Conservation (phyloP, 2,113 vertebrate genomes). For the Hippolais icterina region DNA sequence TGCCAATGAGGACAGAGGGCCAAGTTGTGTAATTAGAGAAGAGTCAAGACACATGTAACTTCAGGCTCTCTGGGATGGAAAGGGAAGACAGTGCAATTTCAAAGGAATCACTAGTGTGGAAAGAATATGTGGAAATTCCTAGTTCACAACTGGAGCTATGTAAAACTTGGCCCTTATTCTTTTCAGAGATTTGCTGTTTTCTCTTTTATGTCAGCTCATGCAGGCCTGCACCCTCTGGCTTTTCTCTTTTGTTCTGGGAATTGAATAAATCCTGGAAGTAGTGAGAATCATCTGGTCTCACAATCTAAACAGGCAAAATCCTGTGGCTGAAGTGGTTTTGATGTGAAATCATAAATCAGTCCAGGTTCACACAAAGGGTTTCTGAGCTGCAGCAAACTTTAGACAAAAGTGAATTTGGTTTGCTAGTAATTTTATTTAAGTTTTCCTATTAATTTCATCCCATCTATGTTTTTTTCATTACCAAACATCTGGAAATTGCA, state of each 20-base stretch:
- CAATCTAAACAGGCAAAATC: slow-evolving; percentile 39
- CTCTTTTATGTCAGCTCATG: slow-evolving; percentile 49
- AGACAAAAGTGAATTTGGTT: slow-evolving; percentile 12
- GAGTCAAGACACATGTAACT: slow-evolving; percentile 13
- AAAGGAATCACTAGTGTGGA: slow-evolving; percentile 49
- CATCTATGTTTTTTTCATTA: slow-evolving; percentile 25
- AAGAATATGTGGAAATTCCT: slow-evolving; percentile 56
- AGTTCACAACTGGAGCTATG: slow-evolving; percentile 32
- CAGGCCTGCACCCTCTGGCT: slow-evolving; percentile 39
- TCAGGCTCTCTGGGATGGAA: neutral
- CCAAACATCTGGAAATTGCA: neutral
- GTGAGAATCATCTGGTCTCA: slow-evolving; percentile 56
- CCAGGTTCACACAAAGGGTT: slow-evolving; percentile 24
- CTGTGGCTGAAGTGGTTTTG: slow-evolving; percentile 22
- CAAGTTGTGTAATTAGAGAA: neutral
- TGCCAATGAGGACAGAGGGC: neutral
- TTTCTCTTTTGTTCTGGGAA: slow-evolving; percentile 57
- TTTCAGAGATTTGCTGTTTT: slow-evolving; percentile 43
- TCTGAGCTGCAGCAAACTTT: slow-evolving; percentile 8
- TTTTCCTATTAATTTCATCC: slow-evolving; percentile 33
- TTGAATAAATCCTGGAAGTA: slow-evolving; percentile 49
- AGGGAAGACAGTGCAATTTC: slow-evolving; percentile 21
- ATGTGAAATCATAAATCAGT: slow-evolving; percentile 54
- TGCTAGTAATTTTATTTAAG: slow-evolving; percentile 4
- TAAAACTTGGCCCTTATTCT: slow-evolving; percentile 41